phyloP scores from a whole-genome alignment of 2,888 invertebrate genomes.

The Oligia strigilis region DNA sequence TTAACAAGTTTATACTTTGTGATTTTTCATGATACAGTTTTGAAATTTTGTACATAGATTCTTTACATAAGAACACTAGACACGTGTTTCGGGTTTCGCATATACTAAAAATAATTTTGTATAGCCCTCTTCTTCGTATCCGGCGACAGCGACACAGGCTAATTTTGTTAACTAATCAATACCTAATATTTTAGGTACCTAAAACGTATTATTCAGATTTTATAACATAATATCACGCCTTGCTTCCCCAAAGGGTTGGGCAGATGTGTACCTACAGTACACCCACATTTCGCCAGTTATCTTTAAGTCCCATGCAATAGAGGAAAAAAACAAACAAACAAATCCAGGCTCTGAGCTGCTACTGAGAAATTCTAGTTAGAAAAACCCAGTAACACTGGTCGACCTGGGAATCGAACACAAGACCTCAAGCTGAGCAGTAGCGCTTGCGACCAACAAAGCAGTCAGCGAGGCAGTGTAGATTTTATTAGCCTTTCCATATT shows the following conservation, averaged over 20 bases:
- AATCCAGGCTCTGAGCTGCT: background rate
- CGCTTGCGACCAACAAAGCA: background rate
- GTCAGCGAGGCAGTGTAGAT: background rate
- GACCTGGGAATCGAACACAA: background rate
- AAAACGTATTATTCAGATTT: background rate
- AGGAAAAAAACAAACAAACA: too few relatives aligned
- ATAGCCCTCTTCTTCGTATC: background rate
- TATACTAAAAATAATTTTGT: too few relatives aligned
- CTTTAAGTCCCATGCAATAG: background rate
- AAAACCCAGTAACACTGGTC: background rate
- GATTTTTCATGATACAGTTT: too few relatives aligned
- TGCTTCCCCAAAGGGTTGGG: background rate
- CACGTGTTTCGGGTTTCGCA: too few relatives aligned
- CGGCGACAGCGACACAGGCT: background rate
- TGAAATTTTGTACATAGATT: too few relatives aligned
- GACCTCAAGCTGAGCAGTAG: background rate
- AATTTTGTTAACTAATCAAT: background rate
- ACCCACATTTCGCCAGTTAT: background rate
- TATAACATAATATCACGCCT: background rate
- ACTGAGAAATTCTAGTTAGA: background rate
- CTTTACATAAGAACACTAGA: too few relatives aligned
- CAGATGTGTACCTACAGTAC: background rate
- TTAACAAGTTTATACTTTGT: too few relatives aligned
- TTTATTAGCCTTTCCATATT: conserved; percentile 10
- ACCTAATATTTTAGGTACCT: background rate